Conservation (phyloP, 35 echinoderm and acorn worm species). For the Amphiura filiformis region DNA sequence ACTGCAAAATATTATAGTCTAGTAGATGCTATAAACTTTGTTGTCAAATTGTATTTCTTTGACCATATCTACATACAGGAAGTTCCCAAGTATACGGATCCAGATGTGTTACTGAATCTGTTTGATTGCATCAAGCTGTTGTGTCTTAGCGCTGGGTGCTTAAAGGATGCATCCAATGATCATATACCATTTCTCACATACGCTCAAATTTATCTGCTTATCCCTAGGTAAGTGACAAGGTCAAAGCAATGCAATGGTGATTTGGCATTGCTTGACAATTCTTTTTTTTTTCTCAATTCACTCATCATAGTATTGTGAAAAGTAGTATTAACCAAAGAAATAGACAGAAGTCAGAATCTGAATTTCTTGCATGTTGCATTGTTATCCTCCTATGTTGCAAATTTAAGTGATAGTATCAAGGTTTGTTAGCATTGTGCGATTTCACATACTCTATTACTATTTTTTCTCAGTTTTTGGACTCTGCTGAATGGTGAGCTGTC, state of each 20-base stretch:
- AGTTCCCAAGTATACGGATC: slow-evolving; percentile 81
- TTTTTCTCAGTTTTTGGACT: slow-evolving; percentile 80
- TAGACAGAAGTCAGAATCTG: neutral
- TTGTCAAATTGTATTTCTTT: too few species aligned
- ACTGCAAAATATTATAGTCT: too few species aligned
- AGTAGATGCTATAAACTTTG: too few species aligned
- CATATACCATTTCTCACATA: slow-evolving; percentile 70
- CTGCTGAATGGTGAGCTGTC: slow-evolving; percentile 78
- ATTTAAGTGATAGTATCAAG: too few species aligned
- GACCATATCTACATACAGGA: too few species aligned
- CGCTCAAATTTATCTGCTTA: slow-evolving; percentile 86
- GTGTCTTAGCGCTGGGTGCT: slow-evolving; percentile 87
- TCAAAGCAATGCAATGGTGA: too few species aligned
- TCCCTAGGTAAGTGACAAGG: slow-evolving; percentile 71
- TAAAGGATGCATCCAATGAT: slow-evolving; percentile 74
- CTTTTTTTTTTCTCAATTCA: too few species aligned
- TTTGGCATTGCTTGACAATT: too few species aligned
- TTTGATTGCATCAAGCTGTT: slow-evolving; percentile 78
- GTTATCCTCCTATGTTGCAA: neutral
- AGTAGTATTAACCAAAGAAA: too few species aligned
- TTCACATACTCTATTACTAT: too few species aligned
- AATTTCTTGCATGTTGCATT: neutral
- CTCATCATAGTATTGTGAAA: too few species aligned
- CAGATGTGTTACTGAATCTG: slow-evolving; percentile 75
- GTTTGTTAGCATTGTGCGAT: too few species aligned